These are phyloP conservation scores for Xenops minutus DNA, from an alignment of 2,797 vertebrate genomes.

Conservation along the genomic window DNA sequence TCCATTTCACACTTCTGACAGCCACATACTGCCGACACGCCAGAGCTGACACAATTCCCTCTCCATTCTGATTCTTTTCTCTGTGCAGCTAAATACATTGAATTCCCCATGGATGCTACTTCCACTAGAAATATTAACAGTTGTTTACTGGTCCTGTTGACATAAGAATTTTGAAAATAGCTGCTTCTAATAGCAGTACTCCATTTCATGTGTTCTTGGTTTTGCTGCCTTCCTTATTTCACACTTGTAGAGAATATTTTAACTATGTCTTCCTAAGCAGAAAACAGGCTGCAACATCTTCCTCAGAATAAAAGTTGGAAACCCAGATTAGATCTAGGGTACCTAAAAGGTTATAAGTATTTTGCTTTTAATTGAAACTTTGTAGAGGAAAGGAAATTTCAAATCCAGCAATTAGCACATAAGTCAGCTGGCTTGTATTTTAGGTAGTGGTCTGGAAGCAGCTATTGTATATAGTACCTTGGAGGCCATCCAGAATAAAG, in stretches of 20 bases:
- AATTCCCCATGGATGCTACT: constrained; percentile 68
- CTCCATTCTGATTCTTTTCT: constrained; percentile 60
- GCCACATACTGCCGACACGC: constrained; percentile 63
- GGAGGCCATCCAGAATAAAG: constrained; percentile 8
- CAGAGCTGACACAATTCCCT: constrained; percentile 68
- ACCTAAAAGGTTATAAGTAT: not conserved
- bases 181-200: constrained; percentile 40
- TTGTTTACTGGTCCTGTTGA: constrained; percentile 77
- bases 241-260: not conserved
- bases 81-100: constrained; percentile 60
- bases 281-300: not conserved
- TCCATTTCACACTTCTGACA: constrained; percentile 74
- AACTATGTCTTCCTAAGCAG: not conserved
- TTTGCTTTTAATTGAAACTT: constrained; percentile 11
- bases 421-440: constrained; percentile 4
- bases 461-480: not conserved
- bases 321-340: not conserved
- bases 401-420: not conserved
- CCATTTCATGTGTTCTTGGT: constrained; percentile 9
- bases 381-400: not conserved
- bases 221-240: not conserved
- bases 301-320: not conserved
- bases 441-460: not conserved
- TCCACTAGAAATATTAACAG: constrained; percentile 78
- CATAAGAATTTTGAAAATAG: constrained; percentile 73